Percentiles rank a stretch among this genome's conserved stretches.
Evolutionary conservation across 2,888 invertebrate species (phyloP).

Genomic region (Smittia sp.): DNA sequence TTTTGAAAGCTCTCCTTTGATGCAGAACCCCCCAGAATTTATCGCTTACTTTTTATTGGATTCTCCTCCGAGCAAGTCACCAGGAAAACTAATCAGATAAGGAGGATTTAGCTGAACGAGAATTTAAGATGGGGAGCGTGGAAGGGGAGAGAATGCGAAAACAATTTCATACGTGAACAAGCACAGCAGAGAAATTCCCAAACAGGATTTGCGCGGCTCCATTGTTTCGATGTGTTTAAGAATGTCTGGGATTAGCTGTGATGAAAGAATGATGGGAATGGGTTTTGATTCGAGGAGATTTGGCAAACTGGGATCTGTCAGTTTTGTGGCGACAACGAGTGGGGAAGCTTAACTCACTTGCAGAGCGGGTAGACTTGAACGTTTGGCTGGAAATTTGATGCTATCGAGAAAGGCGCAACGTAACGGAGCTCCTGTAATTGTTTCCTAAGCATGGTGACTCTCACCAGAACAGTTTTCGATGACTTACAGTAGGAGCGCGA

Average conservation of each 20-base stretch:
- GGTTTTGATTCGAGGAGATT: not conserved
- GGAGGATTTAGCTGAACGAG: not conserved
- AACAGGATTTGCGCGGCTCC: not conserved
- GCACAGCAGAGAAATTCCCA: not conserved
- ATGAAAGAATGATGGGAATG: not conserved
- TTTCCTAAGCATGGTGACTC: no score
- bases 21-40: not conserved
- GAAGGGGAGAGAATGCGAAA: not conserved
- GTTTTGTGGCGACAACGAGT: not conserved
- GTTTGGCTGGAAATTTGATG: constrained; percentile 12
- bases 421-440: not conserved
- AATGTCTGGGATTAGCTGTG: not conserved
- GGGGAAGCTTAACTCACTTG: no score
- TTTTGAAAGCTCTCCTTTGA: not conserved
- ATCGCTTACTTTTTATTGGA: not conserved
- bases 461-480: no score
- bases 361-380: constrained; percentile 10
- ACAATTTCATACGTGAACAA: constrained; percentile 20
- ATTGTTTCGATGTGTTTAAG: constrained; percentile 11
- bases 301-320: not conserved
- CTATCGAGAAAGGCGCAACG: constrained; percentile 15
- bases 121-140: no score
- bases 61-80: not conserved
- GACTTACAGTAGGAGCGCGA: not conserved
- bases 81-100: not conserved